phyloP scores from a whole-genome alignment of 2,888 invertebrate species.

The Brachynemurus nebulosus region DNA sequence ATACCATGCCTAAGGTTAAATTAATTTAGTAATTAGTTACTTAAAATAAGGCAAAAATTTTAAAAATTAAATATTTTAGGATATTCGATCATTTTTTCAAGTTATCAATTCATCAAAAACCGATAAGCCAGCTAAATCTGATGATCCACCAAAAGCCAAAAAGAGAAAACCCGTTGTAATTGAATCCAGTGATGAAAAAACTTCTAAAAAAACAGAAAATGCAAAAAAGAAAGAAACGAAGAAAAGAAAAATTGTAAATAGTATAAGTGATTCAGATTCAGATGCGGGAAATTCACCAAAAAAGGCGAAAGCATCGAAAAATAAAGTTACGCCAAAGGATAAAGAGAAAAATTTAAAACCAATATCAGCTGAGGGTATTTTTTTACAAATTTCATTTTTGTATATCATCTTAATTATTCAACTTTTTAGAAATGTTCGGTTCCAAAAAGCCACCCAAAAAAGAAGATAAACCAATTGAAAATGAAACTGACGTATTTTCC shows the following conservation, averaged over 20 bases:
- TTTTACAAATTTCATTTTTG: constrained; percentile 46
- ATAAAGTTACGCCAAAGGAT: constrained; percentile 22
- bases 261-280: neutral
- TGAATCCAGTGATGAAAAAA: constrained; percentile 41
- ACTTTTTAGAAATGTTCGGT: constrained; percentile 13
- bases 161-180: constrained; percentile 29
- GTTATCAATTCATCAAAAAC: constrained; percentile 7
- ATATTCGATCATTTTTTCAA: constrained; percentile 49
- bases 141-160: constrained; percentile 19
- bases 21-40: no score
- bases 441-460: constrained; percentile 17
- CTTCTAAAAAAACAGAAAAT: constrained; percentile 39
- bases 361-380: constrained; percentile 38
- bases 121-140: neutral
- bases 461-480: constrained; percentile 21
- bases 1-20: no score
- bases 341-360: constrained; percentile 32
- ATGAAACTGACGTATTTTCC: constrained; percentile 40
- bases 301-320: neutral
- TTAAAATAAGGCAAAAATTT: no score
- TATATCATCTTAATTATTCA: constrained; percentile 18
- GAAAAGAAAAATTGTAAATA: constrained; percentile 14
- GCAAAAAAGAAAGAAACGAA: constrained; percentile 15
- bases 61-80: no score
- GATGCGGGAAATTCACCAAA: neutral